phyloP scores from a whole-genome alignment of 2,113 vertebrate genomes.

The Chamaea fasciata region DNA sequence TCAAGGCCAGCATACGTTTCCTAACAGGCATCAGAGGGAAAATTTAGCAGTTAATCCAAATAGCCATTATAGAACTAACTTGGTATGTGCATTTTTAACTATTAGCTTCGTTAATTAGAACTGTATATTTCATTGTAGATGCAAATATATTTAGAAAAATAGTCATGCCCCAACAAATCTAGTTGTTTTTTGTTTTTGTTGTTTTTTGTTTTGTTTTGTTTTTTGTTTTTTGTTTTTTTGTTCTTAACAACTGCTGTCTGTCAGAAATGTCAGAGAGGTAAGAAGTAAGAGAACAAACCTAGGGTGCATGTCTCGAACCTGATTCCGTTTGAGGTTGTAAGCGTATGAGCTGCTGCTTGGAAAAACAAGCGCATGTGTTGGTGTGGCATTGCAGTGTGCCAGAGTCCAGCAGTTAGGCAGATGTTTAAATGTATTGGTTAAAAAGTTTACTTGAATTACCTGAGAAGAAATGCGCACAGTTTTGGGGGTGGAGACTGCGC shows the following conservation, averaged over 20 bases:
- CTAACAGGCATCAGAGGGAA: neutral
- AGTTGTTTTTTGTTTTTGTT: conserved; percentile 24
- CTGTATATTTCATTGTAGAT: conserved; percentile 41
- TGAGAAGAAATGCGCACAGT: conserved; percentile 34
- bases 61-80: neutral
- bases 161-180: conserved; percentile 64
- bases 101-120: neutral
- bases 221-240: conserved; percentile 62
- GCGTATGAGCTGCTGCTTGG: conserved; percentile 33
- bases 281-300: conserved; percentile 60
- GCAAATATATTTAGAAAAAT: conserved; percentile 49
- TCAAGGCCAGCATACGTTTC: neutral
- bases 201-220: conserved; percentile 22
- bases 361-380: conserved; percentile 70
- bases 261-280: conserved; percentile 83
- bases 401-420: neutral
- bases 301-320: conserved; percentile 75
- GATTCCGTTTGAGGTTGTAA: conserved; percentile 56
- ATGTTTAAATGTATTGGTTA: neutral
- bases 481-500: conserved; percentile 9
- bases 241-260: conserved; percentile 79
- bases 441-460: conserved; percentile 31
- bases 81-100: neutral
- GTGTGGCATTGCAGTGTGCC: conserved; percentile 70
- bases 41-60: neutral